phyloP scores from a whole-genome alignment of 1,140 invertebrate genomes.

The Pogonomyrmex californicus region DNA sequence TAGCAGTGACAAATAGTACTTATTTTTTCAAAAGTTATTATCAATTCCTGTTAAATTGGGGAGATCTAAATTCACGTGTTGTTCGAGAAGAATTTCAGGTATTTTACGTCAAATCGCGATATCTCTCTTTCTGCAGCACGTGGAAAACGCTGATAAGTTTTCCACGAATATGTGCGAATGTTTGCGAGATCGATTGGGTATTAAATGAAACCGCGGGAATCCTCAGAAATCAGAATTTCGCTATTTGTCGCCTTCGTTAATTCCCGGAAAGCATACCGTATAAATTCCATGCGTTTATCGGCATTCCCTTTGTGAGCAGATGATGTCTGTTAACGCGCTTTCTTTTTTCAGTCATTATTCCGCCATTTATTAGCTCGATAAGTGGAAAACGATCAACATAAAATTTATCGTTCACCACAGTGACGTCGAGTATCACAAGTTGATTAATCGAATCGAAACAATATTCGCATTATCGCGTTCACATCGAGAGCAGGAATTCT shows the following conservation, averaged over 20 bases:
- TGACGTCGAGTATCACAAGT: conserved; percentile 2
- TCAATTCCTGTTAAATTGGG: conserved; percentile 1
- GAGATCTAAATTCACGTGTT: background rate
- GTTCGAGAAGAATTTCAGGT: conserved; percentile 1
- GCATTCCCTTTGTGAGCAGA: background rate
- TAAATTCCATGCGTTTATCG: conserved; percentile 33
- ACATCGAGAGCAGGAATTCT: conserved; percentile 12
- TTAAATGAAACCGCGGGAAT: conserved; percentile 7
- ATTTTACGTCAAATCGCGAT: conserved; percentile 11
- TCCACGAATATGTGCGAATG: conserved; percentile 15
- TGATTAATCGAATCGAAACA: conserved; percentile 40
- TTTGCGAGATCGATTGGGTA: conserved; percentile 41
- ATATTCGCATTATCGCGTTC: conserved; percentile 26
- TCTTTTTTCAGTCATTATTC: conserved; percentile 15
- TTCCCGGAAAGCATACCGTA: background rate
- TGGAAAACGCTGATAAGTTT: conserved; percentile 39
- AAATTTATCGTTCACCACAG: conserved; percentile 25
- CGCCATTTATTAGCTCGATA: conserved; percentile 20
- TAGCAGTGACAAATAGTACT: background rate
- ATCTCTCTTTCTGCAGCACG: background rate
- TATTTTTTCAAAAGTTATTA: background rate
- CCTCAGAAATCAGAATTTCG: conserved; percentile 13
- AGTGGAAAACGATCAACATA: conserved; percentile 8
- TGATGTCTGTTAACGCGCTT: conserved; percentile 4
- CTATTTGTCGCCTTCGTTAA: conserved; percentile 23